phyloP scores from a whole-genome alignment of 2,797 vertebrate species.

The Coracias cyanogaster region DNA sequence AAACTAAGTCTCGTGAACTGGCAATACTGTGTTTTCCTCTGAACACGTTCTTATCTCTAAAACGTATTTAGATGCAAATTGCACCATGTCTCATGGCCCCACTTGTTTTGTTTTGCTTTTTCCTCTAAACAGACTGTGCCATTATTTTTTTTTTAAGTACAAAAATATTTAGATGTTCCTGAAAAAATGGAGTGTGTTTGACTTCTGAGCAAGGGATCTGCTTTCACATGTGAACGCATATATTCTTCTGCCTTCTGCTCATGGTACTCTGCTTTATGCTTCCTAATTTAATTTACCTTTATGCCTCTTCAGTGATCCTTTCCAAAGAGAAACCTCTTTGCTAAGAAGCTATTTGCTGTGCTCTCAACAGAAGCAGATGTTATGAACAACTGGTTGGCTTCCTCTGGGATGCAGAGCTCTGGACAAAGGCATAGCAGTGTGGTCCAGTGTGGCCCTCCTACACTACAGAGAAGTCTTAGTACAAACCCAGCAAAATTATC shows the following conservation, averaged over 20 bases:
- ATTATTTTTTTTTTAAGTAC: neutral
- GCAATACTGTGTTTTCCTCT: slow-evolving; percentile 62
- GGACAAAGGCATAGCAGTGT: neutral
- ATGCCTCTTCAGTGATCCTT: neutral
- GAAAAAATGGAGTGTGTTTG: neutral
- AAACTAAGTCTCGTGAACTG: slow-evolving; percentile 70
- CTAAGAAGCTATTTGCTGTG: neutral
- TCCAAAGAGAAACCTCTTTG: neutral
- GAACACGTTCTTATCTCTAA: slow-evolving; percentile 55
- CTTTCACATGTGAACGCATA: neutral
- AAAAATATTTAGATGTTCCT: neutral
- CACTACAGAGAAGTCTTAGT: neutral
- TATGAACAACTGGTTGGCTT: neutral
- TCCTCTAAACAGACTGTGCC: neutral
- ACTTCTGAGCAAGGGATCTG: neutral
- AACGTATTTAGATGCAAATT: slow-evolving; percentile 71
- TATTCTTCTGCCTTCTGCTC: neutral
- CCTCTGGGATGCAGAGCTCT: neutral
- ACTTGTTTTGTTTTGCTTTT: slow-evolving; percentile 44
- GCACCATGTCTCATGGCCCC: neutral
- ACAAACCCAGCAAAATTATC: neutral
- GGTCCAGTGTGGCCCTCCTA: neutral
- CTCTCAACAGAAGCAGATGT: neutral
- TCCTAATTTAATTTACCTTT: slow-evolving; percentile 52
- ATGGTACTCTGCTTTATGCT: slow-evolving; percentile 8